Base-by-base conservation (phyloP, 2,888 invertebrate genomes). In the Hymenopus coronatus region DNA sequence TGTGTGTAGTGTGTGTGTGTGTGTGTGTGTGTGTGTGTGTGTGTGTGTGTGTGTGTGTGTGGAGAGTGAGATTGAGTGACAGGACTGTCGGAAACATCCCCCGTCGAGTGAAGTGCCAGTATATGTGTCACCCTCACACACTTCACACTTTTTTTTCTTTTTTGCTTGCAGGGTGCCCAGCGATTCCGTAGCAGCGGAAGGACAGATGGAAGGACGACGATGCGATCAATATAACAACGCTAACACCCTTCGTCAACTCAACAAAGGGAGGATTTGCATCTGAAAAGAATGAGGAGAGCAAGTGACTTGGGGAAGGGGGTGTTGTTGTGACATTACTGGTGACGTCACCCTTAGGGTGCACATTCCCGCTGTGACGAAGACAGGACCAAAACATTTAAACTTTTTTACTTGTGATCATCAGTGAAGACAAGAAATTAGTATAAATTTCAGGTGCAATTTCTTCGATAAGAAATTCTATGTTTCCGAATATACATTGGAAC, bases 81-180 rank as follows among this genome's bases (percentile, higher is more conserved):
- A 40, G 40, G 40, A 40, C 40, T 70, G 54, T 70, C 54, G 54
- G 54, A 70, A 70, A 70, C 54, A 70, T 25, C 54, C 54, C 54
- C 25, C 54, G 54, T 25, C 54, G 54, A 70, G 91, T 91, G 25
- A 92, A 91, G 20, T 89, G 90, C 28, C 85, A 89, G 83, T 89
- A 88, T 20, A 89, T 28, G 28, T 70, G 88, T 27, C 90, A 91
- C 89, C 90, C 89, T 86, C 12, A 85, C 27, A 89, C 90, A 40
- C 90, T 89, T 82, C 91, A 91, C 91, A 81, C 88, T 85, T 89
- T 90, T 87, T 90, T 90, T 90, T 90, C 88, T 89, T 90, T 87
- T 90, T 90, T 90, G 90, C 88, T 92, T 92, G 89, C 91, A 92
- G 92, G 90, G 89, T 92, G 92, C 89, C 90, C 91, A 25, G 91